phyloP scores from a whole-genome alignment of 2,113 vertebrate species.

The Apistogramma diplotaenia region DNA sequence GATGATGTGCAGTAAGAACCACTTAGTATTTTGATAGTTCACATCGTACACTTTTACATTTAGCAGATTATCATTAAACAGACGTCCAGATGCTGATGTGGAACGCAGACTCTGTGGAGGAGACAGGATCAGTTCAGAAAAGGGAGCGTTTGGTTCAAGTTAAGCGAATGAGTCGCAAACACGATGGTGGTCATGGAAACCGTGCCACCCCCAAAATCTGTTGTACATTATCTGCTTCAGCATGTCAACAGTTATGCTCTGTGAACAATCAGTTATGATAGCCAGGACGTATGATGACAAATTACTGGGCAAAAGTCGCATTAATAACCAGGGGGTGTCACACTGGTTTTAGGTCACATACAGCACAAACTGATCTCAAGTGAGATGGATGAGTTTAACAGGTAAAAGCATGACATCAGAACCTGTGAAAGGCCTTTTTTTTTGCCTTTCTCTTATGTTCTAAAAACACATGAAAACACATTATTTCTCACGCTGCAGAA shows the following conservation, averaged over 20 bases:
- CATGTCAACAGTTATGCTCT: not conserved
- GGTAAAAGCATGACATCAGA: not conserved
- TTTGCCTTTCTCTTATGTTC: not conserved
- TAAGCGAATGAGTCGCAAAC: not conserved
- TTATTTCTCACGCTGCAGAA: not conserved
- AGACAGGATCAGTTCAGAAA: not conserved
- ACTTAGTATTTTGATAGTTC: not conserved
- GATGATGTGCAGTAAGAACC: not conserved
- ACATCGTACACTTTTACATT: not conserved
- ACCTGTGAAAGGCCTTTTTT: not conserved
- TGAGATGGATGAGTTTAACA: not conserved
- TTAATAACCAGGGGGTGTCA: not conserved
- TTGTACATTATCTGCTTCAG: not conserved
- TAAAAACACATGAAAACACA: not conserved
- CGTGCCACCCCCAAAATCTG: not conserved
- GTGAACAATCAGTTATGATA: not conserved
- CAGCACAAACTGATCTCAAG: not conserved
- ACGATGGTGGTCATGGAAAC: not conserved
- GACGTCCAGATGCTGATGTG: not conserved
- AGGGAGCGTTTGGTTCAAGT: not conserved
- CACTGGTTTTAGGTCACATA: not conserved
- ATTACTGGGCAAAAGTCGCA: not conserved
- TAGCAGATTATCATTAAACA: not conserved
- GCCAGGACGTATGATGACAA: not conserved
- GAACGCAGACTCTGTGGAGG: not conserved